Evolutionary conservation across 2,888 invertebrate genomes (phyloP).

Genomic region (Eledone cirrhosa): DNA sequence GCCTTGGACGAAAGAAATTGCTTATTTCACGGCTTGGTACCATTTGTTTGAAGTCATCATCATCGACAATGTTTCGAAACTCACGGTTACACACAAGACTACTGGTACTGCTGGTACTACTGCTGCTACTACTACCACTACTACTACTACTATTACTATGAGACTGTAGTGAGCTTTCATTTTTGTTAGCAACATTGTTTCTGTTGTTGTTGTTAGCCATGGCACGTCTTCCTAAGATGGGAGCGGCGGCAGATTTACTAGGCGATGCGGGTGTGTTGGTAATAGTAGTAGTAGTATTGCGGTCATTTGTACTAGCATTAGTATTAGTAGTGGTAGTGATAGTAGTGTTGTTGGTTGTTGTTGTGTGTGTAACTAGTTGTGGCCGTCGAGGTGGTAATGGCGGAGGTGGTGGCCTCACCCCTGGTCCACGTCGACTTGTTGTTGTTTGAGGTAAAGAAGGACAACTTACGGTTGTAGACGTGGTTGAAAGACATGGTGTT

Average conservation of each 20-base stretch:
- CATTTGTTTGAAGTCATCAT: conserved; percentile 10
- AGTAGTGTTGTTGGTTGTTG: too few relatives aligned
- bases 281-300: neutral
- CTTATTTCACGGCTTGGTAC: neutral
- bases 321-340: too few relatives aligned
- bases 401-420: conserved; percentile 9
- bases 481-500: neutral
- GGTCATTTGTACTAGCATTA: neutral
- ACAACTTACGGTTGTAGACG: too few relatives aligned
- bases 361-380: too few relatives aligned
- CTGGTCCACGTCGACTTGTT: neutral
- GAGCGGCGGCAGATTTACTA: neutral
- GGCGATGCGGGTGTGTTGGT: neutral
- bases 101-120: neutral
- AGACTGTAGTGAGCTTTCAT: neutral
- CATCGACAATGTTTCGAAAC: conserved; percentile 7
- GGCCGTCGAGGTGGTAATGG: neutral
- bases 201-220: conserved; percentile 4
- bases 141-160: neutral
- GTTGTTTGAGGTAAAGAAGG: too few relatives aligned
- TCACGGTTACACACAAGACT: conserved; percentile 13
- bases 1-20: neutral
- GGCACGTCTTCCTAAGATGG: conserved; percentile 15
- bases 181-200: conserved; percentile 13
- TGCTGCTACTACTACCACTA: neutral